Evolutionary conservation across 2,888 invertebrate species (phyloP).

Genomic region (Zeuzera pyrina): DNA sequence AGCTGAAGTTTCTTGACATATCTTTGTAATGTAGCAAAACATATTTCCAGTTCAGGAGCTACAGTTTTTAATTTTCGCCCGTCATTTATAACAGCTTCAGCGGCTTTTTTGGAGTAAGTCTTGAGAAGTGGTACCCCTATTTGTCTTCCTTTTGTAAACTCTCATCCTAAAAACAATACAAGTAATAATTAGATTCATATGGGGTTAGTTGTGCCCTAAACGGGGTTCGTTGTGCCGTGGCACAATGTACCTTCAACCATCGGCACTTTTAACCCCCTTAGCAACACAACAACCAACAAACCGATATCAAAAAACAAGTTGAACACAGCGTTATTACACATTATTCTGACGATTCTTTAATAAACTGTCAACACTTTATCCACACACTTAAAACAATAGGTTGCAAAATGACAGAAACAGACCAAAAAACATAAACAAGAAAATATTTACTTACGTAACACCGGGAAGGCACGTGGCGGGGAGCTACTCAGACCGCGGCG

Average conservation of each 20-base stretch:
- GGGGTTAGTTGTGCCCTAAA: constrained; percentile 5
- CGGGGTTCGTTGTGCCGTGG: constrained; percentile 8
- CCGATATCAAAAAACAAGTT: constrained; percentile 4
- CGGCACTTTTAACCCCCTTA: constrained; percentile 4
- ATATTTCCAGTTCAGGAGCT: constrained; percentile 11
- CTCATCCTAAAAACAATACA: constrained; percentile 6
- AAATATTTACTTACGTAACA: constrained; percentile 4
- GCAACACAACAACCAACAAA: constrained; percentile 3
- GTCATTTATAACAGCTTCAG: constrained; percentile 14
- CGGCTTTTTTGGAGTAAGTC: constrained; percentile 11
- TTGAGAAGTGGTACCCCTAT: constrained; percentile 1
- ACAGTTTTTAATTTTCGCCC: constrained; percentile 14
- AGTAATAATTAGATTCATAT: constrained; percentile 4
- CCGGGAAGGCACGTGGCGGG: background rate
- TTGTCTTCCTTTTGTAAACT: background rate
- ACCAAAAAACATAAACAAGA: constrained; percentile 6
- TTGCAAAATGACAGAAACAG: constrained; percentile 3
- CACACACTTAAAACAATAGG: constrained; percentile 2
- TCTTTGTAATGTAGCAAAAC: constrained; percentile 11
- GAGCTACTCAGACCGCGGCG: constrained; percentile 1
- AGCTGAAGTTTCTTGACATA: constrained; percentile 6
- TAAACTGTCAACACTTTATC: constrained; percentile 4
- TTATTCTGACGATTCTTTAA: constrained; percentile 3
- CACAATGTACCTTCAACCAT: constrained; percentile 4
- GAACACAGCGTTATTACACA: constrained; percentile 3